Evolutionary conservation across 2,888 invertebrate species (phyloP).

Genomic region (Patella depressa): DNA sequence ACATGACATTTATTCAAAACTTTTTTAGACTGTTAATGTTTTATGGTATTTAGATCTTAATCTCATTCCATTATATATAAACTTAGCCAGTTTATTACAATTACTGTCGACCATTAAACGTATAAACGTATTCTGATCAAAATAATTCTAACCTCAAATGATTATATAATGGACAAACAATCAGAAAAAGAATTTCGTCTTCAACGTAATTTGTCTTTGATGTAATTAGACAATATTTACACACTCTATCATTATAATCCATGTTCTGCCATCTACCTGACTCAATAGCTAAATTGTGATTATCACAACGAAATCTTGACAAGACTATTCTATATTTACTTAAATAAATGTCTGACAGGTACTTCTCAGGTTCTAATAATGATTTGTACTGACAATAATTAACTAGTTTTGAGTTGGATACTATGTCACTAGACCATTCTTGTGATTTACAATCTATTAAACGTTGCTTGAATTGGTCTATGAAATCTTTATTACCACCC

Average conservation of each 20-base stretch:
- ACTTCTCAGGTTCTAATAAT: conserved; percentile 5
- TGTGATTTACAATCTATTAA: conserved; percentile 15
- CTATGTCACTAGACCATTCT: conserved; percentile 1
- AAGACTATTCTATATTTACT: conserved; percentile 2
- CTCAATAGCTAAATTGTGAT: neutral
- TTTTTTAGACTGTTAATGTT: no score
- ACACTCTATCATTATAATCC: no score
- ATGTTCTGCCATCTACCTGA: neutral
- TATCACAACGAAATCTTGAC: neutral
- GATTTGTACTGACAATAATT: neutral
- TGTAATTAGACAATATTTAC: neutral
- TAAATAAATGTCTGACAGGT: neutral
- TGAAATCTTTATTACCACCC: conserved; percentile 17
- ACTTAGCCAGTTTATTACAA: no score
- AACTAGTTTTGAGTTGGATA: conserved; percentile 1
- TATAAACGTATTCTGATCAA: no score
- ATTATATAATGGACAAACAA: neutral
- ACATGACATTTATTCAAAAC: no score
- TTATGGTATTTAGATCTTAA: no score
- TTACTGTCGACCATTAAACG: no score
- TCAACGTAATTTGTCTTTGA: neutral
- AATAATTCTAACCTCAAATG: neutral
- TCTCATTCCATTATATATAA: no score
- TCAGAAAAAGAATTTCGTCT: neutral
- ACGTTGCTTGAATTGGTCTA: conserved; percentile 11